Percentiles rank a stretch among this genome's conserved stretches.
These are phyloP conservation scores for Mormyrus proboscirostris DNA, from an alignment of 2,797 vertebrate genomes.

Conservation along the genomic window DNA sequence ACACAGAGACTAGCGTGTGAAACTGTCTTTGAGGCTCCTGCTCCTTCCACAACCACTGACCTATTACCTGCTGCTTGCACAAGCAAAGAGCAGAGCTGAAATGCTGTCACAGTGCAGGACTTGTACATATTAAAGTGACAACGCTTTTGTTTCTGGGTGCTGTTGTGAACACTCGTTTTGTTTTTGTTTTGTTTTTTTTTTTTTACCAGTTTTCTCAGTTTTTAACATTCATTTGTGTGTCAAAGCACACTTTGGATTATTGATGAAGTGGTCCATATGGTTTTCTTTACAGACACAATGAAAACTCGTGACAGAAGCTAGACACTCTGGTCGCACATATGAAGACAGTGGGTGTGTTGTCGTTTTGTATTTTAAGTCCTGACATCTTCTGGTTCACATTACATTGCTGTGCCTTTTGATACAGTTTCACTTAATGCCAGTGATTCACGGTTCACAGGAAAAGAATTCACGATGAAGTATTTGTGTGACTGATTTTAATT, in stretches of 20 bases:
- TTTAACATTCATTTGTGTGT: neutral
- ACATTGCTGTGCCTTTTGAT: neutral
- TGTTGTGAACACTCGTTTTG: neutral
- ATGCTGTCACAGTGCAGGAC: neutral
- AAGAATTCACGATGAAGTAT: neutral
- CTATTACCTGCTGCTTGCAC: neutral
- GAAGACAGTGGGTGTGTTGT: neutral
- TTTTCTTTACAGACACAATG: neutral
- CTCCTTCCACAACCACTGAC: neutral
- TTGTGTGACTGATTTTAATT: neutral
- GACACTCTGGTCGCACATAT: neutral
- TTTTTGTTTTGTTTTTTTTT: neutral
- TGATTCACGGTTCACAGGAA: neutral
- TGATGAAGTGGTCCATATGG: neutral
- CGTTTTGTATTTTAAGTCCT: neutral
- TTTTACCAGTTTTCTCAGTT: neutral
- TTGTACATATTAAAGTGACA: neutral
- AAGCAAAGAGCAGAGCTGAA: neutral
- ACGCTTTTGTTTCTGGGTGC: neutral
- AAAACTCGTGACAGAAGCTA: neutral
- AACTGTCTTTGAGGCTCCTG: neutral
- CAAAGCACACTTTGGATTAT: neutral
- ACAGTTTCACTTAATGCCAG: neutral
- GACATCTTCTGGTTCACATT: neutral
- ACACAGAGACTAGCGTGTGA: slow-evolving; percentile 62